Evolutionary conservation across 2,888 invertebrate genomes (phyloP).

Genomic region (Choreutis nemorana): DNA sequence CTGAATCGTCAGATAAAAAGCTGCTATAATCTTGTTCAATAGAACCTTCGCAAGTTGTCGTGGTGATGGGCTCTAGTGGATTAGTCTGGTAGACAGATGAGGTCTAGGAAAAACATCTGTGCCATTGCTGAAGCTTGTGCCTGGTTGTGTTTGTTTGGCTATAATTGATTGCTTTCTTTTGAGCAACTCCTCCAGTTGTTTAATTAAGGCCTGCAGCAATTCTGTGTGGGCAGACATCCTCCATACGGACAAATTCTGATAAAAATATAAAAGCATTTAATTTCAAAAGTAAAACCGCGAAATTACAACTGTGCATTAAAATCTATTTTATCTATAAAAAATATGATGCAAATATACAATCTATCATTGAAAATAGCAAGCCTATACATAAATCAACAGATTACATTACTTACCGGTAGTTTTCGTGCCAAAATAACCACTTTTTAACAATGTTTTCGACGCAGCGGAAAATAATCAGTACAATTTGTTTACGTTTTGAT

Average conservation of each 20-base stretch:
- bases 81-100: slow-evolving; percentile 4
- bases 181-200: slow-evolving; percentile 3
- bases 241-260: not conserved
- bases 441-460: slow-evolving; percentile 1
- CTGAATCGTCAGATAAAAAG: slow-evolving; percentile 8
- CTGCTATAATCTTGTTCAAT: slow-evolving; percentile 5
- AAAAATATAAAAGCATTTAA: slow-evolving; percentile 1
- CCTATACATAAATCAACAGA: slow-evolving; percentile 4
- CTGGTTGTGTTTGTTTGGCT: slow-evolving; percentile 2
- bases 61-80: slow-evolving; percentile 4
- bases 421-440: slow-evolving; percentile 1
- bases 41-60: slow-evolving; percentile 5
- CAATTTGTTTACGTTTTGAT: slow-evolving; percentile 4
- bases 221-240: slow-evolving; percentile 3
- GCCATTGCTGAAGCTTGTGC: slow-evolving; percentile 1
- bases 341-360: slow-evolving; percentile 3
- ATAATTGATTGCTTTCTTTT: slow-evolving; percentile 1
- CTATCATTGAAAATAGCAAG: slow-evolving; percentile 3
- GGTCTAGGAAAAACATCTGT: too few species aligned
- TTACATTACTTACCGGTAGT: slow-evolving; percentile 3
- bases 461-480: slow-evolving; percentile 1
- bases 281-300: not conserved
- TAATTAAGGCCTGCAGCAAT: slow-evolving; percentile 3
- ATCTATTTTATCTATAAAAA: slow-evolving; percentile 4
- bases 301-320: too few species aligned